Conservation (phyloP, 2,797 vertebrate genomes). For the Liasis olivaceus region DNA sequence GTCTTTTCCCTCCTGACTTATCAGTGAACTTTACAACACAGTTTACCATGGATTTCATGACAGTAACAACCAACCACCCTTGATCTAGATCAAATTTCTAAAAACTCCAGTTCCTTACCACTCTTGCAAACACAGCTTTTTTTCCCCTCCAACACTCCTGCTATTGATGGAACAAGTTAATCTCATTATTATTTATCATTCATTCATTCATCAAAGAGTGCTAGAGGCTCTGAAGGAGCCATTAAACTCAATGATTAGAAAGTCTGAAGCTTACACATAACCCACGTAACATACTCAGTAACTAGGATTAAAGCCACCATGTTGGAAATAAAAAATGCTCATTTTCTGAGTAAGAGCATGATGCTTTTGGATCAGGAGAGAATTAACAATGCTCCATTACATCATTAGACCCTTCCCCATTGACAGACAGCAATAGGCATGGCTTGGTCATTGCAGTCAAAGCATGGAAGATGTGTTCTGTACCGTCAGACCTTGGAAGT, state of each 20-base stretch:
- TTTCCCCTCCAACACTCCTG: neutral
- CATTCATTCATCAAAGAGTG: neutral
- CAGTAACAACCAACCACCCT: neutral
- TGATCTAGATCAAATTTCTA: neutral
- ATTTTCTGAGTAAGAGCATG: neutral
- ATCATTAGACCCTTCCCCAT: neutral
- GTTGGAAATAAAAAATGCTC: neutral
- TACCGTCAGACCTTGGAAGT: neutral
- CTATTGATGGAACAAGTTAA: neutral
- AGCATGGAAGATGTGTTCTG: neutral
- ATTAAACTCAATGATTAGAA: neutral
- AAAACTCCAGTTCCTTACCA: neutral
- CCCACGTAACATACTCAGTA: neutral
- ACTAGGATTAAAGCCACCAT: neutral
- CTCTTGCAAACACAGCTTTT: neutral
- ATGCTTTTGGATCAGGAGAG: neutral
- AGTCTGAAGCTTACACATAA: neutral
- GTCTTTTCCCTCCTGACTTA: neutral
- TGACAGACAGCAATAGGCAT: neutral
- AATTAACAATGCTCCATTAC: neutral
- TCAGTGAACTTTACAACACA: neutral
- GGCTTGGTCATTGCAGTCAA: neutral
- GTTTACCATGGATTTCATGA: neutral
- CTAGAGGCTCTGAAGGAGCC: neutral
- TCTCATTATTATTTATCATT: neutral